A percentile compares a stretch with the other conserved stretches of the same genome.
Conservation (phyloP, 1,140 invertebrate genomes). For the Argopecten irradians region DNA sequence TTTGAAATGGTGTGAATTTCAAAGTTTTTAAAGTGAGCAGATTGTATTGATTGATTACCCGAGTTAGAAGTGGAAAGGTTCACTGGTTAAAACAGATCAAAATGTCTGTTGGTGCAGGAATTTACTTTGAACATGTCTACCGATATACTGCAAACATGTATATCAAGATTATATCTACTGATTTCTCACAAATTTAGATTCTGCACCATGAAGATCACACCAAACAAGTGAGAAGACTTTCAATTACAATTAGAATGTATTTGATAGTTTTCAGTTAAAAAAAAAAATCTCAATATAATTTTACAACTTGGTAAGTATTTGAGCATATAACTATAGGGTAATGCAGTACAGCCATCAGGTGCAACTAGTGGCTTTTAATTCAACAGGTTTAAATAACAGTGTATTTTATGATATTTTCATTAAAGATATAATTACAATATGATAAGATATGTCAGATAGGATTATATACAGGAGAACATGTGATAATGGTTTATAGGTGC, state of each 20-base stretch:
- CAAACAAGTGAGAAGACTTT: too few species aligned
- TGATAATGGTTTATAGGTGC: slow-evolving; percentile 1
- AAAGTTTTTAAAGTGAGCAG: neutral
- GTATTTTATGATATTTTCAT: neutral
- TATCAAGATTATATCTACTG: neutral
- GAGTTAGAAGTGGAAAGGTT: neutral
- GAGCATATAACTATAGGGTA: too few species aligned
- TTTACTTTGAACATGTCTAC: neutral
- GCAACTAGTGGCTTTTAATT: too few species aligned
- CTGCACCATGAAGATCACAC: too few species aligned
- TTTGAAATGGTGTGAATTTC: neutral
- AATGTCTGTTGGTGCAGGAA: neutral
- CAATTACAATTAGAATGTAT: too few species aligned
- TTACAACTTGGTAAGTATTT: too few species aligned
- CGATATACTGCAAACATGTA: neutral
- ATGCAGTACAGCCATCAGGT: too few species aligned
- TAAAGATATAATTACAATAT: neutral
- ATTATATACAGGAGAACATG: neutral
- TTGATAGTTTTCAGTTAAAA: too few species aligned
- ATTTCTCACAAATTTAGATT: neutral
- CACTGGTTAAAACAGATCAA: neutral
- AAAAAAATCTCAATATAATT: too few species aligned
- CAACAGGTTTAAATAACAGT: neutral
- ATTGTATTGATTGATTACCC: neutral
- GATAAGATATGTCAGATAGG: neutral